Evolutionary conservation across 2,113 vertebrate genomes (phyloP).

Genomic region (Brachyhypopomus occidentalis): DNA sequence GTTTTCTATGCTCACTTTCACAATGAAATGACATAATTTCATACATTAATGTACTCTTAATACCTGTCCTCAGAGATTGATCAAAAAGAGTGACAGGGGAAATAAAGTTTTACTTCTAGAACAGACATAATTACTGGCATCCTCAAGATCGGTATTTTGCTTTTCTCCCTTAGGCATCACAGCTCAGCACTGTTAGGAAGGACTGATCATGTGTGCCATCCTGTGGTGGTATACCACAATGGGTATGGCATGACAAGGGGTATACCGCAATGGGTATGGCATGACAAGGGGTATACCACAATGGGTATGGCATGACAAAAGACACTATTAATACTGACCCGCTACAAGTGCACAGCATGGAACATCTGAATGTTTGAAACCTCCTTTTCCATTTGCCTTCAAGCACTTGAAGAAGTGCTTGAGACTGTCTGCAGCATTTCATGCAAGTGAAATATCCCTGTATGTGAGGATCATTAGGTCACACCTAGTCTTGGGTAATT

Average conservation of each 20-base stretch:
- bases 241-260: neutral
- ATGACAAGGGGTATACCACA: neutral
- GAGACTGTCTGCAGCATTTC: constrained; percentile 2
- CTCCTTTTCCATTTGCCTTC: neutral
- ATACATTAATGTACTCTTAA: no score
- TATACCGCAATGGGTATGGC: neutral
- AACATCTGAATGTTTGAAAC: neutral
- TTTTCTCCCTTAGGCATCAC: neutral
- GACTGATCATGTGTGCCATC: neutral
- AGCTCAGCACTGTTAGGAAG: neutral
- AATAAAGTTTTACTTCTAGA: no score
- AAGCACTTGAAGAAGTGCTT: neutral
- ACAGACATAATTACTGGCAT: constrained; percentile 2
- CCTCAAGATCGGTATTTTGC: neutral
- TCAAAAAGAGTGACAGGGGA: no score
- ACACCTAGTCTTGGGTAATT: constrained; percentile 12
- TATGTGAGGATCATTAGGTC: constrained; percentile 11
- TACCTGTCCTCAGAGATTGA: no score
- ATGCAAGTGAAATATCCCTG: neutral
- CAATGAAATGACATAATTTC: neutral
- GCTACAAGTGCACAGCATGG: neutral
- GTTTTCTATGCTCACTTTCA: neutral
- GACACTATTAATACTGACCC: neutral
- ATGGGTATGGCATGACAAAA: neutral
- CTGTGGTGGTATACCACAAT: neutral